A percentile compares a stretch with the other conserved stretches of the same genome.
These are phyloP conservation scores for Callorhinus ursinus DNA, from an alignment of 2,113 vertebrate genomes.

Conservation along the genomic window DNA sequence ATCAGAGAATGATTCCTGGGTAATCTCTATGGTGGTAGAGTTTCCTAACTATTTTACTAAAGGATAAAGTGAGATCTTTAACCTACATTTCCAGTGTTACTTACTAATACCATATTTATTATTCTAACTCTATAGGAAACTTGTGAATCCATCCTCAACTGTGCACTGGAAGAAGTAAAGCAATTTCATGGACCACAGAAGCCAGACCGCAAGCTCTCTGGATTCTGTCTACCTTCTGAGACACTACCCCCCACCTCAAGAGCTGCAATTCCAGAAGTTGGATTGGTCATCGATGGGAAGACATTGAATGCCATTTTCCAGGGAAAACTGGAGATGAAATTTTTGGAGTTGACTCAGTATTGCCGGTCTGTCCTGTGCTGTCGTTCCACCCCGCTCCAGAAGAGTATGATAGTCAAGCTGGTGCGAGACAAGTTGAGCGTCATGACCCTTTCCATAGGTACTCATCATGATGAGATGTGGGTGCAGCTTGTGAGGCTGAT, in stretches of 20 bases:
- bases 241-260: neutral
- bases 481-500: neutral
- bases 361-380: conserved; percentile 94
- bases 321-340: conserved; percentile 88
- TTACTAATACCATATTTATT: neutral
- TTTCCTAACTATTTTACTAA: conserved; percentile 28
- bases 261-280: conserved; percentile 75
- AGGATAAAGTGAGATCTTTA: neutral
- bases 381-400: conserved; percentile 93
- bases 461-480: neutral
- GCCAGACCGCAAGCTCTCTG: conserved; percentile 63
- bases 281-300: conserved; percentile 92
- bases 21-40: neutral
- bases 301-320: conserved; percentile 89
- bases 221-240: conserved; percentile 27
- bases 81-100: neutral
- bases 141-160: conserved; percentile 91
- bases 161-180: conserved; percentile 90
- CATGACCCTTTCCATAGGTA: conserved; percentile 95
- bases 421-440: conserved; percentile 88
- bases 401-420: conserved; percentile 92
- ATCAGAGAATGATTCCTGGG: conserved; percentile 9
- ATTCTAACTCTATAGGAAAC: conserved; percentile 84
- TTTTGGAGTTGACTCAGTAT: conserved; percentile 87
- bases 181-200: conserved; percentile 74